Base-by-base conservation (phyloP, 2,113 vertebrate genomes). In the Planiliza haematocheilus region DNA sequence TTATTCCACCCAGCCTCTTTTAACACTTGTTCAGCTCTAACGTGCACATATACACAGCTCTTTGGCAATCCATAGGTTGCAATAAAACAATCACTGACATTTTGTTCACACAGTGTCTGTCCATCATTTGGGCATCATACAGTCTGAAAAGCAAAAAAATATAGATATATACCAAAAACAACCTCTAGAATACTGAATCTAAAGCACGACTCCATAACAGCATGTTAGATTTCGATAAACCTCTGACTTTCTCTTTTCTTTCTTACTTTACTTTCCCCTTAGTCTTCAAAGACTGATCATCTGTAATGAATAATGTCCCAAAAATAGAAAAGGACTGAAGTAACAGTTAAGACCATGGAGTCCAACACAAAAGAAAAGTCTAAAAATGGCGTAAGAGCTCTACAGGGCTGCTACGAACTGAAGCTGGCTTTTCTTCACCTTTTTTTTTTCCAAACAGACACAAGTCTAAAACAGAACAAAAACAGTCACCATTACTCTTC, bases 61-160 rank as follows among this genome's bases (percentile, higher is more conserved):
- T 90, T 90, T 91, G 84, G 93, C 94, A 94, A 94, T 94, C 93
- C 94, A 94, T 93, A 94, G 93, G 93, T 93, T 94, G 94, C 94
- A 88, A 86, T 91, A 84, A 93, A 91, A 91, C 74, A 86, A 89
- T 90, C 81, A 85, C 75, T 85, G 83, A 85, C 81, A 82, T 86
- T 83, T 86, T 86, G 65, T 80, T 86, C 83, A 90, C 92, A 93
- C 89, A 91, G 92, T 90, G 82, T 89, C 82, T 85, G 76, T 85
- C 85, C 82, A 75, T 88, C 83, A 80, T 86, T 82, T 83, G 86
- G 77, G 82, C 82, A 78, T 89, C 81, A 75, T 90, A 92, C 89
- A 83, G 85, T 91, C 81, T 85, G 87, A 89, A 91, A 87, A 89
- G 77, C 82, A 88, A 89, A 86, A 88, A 91, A 81, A 84, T 83